Conservation (phyloP, 2,113 vertebrate species). For the Tachuris rubrigastra region DNA sequence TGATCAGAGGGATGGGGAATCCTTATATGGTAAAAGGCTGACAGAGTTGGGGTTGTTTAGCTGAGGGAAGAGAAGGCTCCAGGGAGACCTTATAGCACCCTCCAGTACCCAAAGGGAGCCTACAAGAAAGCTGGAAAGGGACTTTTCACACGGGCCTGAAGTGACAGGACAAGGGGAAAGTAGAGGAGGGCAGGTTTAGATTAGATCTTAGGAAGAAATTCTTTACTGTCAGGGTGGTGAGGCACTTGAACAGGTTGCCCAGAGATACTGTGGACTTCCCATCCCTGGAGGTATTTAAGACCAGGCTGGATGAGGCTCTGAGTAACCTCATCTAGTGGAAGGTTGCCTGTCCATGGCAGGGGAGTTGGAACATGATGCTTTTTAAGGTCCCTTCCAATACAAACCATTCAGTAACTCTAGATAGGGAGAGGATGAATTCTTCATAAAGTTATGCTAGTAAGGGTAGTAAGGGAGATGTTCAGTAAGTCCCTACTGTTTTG, state of each 20-base stretch:
- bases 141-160: background rate
- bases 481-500: background rate
- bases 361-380: background rate
- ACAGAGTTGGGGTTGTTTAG: background rate
- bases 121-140: background rate
- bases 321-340: background rate
- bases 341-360: background rate
- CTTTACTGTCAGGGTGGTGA: background rate
- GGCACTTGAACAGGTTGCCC: background rate
- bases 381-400: background rate
- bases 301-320: background rate
- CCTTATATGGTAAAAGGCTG: accelerated
- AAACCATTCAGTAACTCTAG: background rate
- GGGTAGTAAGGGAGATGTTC: background rate
- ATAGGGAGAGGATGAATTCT: background rate
- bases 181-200: no score
- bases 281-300: background rate
- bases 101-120: background rate
- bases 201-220: background rate
- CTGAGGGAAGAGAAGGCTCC: background rate
- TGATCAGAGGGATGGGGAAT: background rate
- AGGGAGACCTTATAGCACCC: background rate
- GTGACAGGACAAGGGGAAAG: background rate
- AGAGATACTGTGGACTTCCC: background rate
- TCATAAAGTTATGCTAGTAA: background rate